These are phyloP conservation scores for Eilema griseolum DNA, from an alignment of 2,888 invertebrate species.

Conservation along the genomic window DNA sequence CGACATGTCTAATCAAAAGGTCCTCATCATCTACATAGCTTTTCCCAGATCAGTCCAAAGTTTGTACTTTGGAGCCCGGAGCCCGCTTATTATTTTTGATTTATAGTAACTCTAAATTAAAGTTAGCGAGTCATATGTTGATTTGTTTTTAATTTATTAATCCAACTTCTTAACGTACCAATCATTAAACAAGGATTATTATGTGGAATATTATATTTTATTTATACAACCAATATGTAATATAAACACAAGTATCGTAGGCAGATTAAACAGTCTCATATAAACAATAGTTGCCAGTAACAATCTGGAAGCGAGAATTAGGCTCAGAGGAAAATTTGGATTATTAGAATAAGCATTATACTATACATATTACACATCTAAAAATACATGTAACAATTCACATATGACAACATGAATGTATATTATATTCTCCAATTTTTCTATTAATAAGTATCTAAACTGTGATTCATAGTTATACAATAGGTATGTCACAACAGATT, in stretches of 20 bases:
- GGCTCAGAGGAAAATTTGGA: constrained; percentile 19
- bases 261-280: constrained; percentile 38
- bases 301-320: constrained; percentile 44
- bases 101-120: background rate
- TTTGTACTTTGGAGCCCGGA: background rate
- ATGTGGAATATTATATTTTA: constrained; percentile 45
- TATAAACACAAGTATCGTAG: constrained; percentile 38
- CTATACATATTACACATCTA: constrained; percentile 35
- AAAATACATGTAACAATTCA: constrained; percentile 27
- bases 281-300: constrained; percentile 37
- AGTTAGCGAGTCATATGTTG: background rate
- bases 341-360: constrained; percentile 25
- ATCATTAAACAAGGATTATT: constrained; percentile 37
- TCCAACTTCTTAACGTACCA: background rate
- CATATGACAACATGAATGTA: constrained; percentile 19
- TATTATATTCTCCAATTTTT: constrained; percentile 30
- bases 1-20: background rate
- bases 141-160: background rate
- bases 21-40: too few species aligned
- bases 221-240: constrained; percentile 49
- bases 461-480: constrained; percentile 26
- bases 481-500: constrained; percentile 27
- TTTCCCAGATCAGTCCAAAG: too few species aligned
- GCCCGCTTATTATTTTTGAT: too few species aligned
- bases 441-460: constrained; percentile 10